Evolutionary conservation across 2,113 vertebrate species (phyloP).

Genomic region (Lepidothrix coronata): DNA sequence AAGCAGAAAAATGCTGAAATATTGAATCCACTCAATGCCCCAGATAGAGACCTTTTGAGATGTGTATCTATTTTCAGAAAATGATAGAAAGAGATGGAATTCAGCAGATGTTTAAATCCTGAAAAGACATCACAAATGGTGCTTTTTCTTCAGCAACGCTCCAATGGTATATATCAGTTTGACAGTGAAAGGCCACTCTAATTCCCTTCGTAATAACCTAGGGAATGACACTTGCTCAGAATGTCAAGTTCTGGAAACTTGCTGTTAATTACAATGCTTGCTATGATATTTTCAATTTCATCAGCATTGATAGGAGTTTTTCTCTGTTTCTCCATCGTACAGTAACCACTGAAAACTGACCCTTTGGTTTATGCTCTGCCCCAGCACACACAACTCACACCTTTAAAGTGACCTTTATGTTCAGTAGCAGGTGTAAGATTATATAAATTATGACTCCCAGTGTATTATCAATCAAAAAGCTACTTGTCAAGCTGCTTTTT

Average conservation of each 20-base stretch:
- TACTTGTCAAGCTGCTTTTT: constrained; percentile 63
- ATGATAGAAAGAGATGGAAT: constrained; percentile 54
- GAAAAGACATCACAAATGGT: constrained; percentile 37
- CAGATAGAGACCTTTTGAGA: constrained; percentile 16
- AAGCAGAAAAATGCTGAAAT: constrained; percentile 10
- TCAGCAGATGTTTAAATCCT: constrained; percentile 61
- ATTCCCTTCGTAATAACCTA: constrained; percentile 69
- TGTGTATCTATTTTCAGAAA: constrained; percentile 46
- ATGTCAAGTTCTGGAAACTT: constrained; percentile 72
- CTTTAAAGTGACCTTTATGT: constrained; percentile 70
- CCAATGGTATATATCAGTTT: constrained; percentile 60
- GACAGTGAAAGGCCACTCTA: constrained; percentile 72
- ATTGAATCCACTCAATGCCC: neutral
- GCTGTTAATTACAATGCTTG: constrained; percentile 74
- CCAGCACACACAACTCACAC: constrained; percentile 44
- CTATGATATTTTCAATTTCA: constrained; percentile 69
- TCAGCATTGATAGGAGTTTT: constrained; percentile 34
- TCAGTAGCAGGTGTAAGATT: constrained; percentile 64
- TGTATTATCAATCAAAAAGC: constrained; percentile 73
- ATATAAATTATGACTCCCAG: constrained; percentile 71
- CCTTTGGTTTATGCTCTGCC: constrained; percentile 37
- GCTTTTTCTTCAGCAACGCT: constrained; percentile 47
- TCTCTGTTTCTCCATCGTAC: constrained; percentile 10
- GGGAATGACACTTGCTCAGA: constrained; percentile 72
- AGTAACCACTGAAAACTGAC: constrained; percentile 26